These are phyloP conservation scores for Falco peregrinus DNA, from an alignment of 2,797 vertebrate genomes.

Conservation along the genomic window DNA sequence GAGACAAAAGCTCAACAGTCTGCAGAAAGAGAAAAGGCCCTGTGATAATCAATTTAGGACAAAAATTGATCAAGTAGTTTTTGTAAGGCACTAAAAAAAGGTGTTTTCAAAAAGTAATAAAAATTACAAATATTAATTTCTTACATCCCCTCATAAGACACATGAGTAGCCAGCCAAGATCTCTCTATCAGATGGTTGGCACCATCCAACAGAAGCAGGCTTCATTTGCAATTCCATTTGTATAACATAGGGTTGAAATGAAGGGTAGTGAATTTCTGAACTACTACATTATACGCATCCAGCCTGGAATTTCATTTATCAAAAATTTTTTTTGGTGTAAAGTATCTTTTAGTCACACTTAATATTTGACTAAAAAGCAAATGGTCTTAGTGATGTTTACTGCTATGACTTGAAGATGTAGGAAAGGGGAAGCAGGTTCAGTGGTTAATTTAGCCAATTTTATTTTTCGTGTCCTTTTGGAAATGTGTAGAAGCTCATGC, in stretches of 20 bases:
- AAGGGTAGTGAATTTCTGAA: conserved; percentile 12
- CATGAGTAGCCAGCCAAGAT: conserved; percentile 12
- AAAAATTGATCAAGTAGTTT: conserved; percentile 20
- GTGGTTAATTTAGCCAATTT: background rate
- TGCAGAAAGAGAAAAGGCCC: background rate
- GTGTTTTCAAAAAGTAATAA: conserved; percentile 9
- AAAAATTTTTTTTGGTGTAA: background rate
- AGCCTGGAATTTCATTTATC: background rate
- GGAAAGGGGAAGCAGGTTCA: background rate
- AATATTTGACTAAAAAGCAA: background rate
- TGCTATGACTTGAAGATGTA: background rate
- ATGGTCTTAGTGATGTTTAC: background rate
- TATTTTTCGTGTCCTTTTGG: background rate
- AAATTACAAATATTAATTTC: conserved; percentile 29
- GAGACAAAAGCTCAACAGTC: background rate
- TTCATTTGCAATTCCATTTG: conserved; percentile 33
- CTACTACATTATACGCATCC: background rate
- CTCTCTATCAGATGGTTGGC: conserved; percentile 36
- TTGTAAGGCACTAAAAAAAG: background rate
- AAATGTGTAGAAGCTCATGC: background rate
- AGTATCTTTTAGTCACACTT: background rate
- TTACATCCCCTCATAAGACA: background rate
- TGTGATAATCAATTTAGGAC: background rate
- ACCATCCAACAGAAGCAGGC: background rate
- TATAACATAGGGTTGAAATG: background rate